phyloP scores from a whole-genome alignment of 2,113 vertebrate species.

The Indicator indicator region DNA sequence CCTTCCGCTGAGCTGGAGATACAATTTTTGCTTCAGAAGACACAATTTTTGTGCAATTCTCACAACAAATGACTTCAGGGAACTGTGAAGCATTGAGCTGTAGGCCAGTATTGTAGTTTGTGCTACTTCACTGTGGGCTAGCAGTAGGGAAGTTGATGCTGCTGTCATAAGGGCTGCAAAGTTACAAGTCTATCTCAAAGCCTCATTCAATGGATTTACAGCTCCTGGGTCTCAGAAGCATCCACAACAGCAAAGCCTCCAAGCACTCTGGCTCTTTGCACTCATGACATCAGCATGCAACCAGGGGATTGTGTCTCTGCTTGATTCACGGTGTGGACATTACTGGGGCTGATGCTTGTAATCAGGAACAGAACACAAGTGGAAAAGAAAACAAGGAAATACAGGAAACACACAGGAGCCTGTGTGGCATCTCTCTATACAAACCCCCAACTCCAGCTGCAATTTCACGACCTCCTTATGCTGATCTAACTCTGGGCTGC shows the following conservation, averaged over 20 bases:
- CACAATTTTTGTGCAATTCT: not conserved
- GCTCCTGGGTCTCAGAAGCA: not conserved
- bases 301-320: not conserved
- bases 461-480: not conserved
- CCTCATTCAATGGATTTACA: not conserved
- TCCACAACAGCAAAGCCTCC: not conserved
- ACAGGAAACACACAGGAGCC: not conserved
- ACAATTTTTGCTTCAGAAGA: not conserved
- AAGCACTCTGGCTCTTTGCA: not conserved
- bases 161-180: not conserved
- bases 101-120: not conserved
- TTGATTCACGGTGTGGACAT: not conserved
- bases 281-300: not conserved
- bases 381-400: not conserved
- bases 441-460: not conserved
- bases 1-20: not conserved
- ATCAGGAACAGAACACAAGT: not conserved
- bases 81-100: not conserved
- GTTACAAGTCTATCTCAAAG: not conserved
- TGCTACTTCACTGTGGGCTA: not conserved
- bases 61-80: not conserved
- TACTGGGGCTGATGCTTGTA: not conserved
- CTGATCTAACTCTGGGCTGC: not conserved
- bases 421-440: not conserved
- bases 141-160: not conserved